Base-by-base conservation (phyloP, 2,888 invertebrate genomes). In the Drosophila meridiana region DNA sequence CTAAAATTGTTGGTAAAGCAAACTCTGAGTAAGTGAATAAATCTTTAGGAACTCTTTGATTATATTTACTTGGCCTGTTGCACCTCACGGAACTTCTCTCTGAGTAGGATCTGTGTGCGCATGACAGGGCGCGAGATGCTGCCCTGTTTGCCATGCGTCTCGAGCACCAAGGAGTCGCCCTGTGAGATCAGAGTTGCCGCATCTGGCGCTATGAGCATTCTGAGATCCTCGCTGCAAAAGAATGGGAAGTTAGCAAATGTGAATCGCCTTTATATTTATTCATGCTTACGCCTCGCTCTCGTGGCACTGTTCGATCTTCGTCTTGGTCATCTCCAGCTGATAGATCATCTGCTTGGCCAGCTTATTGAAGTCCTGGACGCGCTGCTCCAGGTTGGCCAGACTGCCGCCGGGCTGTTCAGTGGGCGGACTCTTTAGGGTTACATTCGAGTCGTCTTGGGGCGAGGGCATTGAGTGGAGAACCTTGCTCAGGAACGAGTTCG, bases 131-230 rank as follows among this genome's bases (percentile, higher is more conserved):
- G 92, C 2, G 93, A 93, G 8, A 93, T 83, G 72, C 89, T 90
- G 40, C 91, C 88, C 64, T 92, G 91, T 69, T 91, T 93, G 42
- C 93, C 93, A 92, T 96, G 96, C n/a, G 94, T 95, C 47, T 94
- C 94, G 92, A 96, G 95, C 34, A 96, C 96, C 50, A 97, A 93
- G 67, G 96, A 95, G 92, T 97, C 97, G 0, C 97, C 97, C 89
- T 95, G 95, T 26, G 96, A 96, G 77, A 97, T 96, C 40, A 96
- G 93, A 67, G 95, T 95, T 7, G 96, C 97, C 69, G 96, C 96
- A 91, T 96, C 96, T 3, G 96, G 96, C 13, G 96, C 96, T 75
- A 96, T 93, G 2, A 91, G 70, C 69, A 93, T 82, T 57, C 92
- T 91, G 11, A 93, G 78, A 72, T 93, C 92, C 73, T 93, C 93